Conservation (phyloP, 2,888 invertebrate genomes). For the Psylliodes chrysocephalus region DNA sequence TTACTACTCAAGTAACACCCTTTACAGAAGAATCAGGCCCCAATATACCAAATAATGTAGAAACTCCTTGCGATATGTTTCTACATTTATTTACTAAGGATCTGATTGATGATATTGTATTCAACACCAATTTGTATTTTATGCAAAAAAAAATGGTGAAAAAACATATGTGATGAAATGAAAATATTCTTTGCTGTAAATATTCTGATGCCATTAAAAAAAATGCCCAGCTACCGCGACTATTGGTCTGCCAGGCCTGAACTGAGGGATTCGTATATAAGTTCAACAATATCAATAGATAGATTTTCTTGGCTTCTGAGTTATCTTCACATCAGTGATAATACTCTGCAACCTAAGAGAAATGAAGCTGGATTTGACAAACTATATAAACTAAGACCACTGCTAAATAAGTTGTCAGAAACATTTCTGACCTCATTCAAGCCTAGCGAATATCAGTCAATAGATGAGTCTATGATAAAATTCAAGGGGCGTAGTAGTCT, state of each 20-base stretch:
- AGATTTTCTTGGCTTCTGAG: constrained; percentile 35
- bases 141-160: no score
- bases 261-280: no score
- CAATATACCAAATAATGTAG: constrained; percentile 3
- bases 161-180: no score
- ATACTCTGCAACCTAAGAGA: constrained; percentile 32
- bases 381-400: constrained; percentile 39
- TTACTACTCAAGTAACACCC: no score
- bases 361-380: constrained; percentile 36
- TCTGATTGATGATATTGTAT: constrained; percentile 12
- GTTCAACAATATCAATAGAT: constrained; percentile 26
- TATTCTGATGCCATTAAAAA: constrained; percentile 33
- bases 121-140: constrained; percentile 8
- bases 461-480: constrained; percentile 46
- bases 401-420: constrained; percentile 34
- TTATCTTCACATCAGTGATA: constrained; percentile 44
- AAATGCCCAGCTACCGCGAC: no score
- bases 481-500: no score
- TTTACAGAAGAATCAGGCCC: no score
- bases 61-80: constrained; percentile 17
- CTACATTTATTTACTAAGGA: background rate
- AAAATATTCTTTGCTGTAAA: constrained; percentile 28
- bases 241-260: no score
- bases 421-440: constrained; percentile 35
- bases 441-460: constrained; percentile 36